Base-by-base conservation (phyloP, 2,888 invertebrate genomes). In the Drosophila acutilabella region DNA sequence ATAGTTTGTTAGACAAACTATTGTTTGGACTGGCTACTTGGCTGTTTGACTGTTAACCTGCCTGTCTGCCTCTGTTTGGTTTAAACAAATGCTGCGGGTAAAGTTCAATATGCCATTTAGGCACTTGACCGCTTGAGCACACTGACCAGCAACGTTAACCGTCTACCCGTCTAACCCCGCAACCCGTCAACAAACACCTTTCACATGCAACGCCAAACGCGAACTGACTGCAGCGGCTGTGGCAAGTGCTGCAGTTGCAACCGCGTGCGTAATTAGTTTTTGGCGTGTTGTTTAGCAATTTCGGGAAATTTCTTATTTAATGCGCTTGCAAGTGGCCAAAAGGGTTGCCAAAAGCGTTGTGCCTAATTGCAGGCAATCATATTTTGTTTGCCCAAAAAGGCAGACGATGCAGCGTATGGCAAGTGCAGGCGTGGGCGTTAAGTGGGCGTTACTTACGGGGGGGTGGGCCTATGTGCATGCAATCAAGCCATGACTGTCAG, bases 311-410 rank as follows among this genome's bases (percentile, higher is more conserved):
- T 81, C 86, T 85, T 85, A 85, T 83, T 85, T 82, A 88, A 87
- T 79, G 70, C 70, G 56, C 67, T 59, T 30, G 57, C 74, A 65
- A 72, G 66, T 59, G 57, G 41, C 38, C 64, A 36, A 59, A 36
- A 61, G 45, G 65, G 69, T 51, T 70, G 84, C 74, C 83, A 66
- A 62, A 86, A 73, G 71, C 84, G 78, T 78, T 77, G 81, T 54
- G 78, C 71, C 81, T 83, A 86, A 86, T 83, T 83, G 83, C 87
- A 75, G 77, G 81, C 87, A 83, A 86, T 83, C 84, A 86, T 81
- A 84, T 87, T 85, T 83, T 83, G 83, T 86, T 83, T 83, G 77
- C 87, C 83, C 79, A 72, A 77, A 79, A 57, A 50, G 58, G 51
- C 73, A 45, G 51, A 50, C 50, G 64, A 23, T 40, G 50, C 45